Conservation (phyloP, 2,797 vertebrate species). For the Hemitrygon akajei region DNA sequence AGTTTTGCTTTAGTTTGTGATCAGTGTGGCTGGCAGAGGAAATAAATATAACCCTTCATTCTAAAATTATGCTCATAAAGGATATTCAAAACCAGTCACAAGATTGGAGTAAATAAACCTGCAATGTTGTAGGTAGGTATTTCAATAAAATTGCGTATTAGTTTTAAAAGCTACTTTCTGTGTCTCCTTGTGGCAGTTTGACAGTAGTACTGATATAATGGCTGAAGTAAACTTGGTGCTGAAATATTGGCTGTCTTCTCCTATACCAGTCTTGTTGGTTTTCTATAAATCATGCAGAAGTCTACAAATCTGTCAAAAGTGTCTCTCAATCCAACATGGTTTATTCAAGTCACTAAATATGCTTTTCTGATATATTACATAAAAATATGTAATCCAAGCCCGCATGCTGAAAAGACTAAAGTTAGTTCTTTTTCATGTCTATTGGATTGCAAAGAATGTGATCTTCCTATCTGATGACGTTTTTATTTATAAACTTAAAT, state of each 20-base stretch:
- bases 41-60: not conserved
- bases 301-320: constrained; percentile 26
- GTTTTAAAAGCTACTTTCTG: constrained; percentile 8
- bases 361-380: constrained; percentile 28
- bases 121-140: constrained; percentile 9
- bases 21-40: not conserved
- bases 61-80: constrained; percentile 1
- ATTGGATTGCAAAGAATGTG: constrained; percentile 25
- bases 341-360: constrained; percentile 35
- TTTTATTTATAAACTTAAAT: constrained; percentile 10
- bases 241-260: constrained; percentile 31
- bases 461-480: not conserved
- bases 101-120: not conserved
- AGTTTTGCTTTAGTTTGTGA: not conserved
- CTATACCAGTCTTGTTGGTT: constrained; percentile 14
- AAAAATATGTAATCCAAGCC: not conserved
- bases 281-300: not conserved
- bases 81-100: not conserved
- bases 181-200: constrained; percentile 5
- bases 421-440: not conserved
- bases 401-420: not conserved
- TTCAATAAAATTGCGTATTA: constrained; percentile 30
- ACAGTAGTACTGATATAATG: constrained; percentile 33
- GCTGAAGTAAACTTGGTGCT: not conserved
- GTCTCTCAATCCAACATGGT: constrained; percentile 20